Conservation (phyloP, 2,888 invertebrate species). For the Nemotelus nigrinus region DNA sequence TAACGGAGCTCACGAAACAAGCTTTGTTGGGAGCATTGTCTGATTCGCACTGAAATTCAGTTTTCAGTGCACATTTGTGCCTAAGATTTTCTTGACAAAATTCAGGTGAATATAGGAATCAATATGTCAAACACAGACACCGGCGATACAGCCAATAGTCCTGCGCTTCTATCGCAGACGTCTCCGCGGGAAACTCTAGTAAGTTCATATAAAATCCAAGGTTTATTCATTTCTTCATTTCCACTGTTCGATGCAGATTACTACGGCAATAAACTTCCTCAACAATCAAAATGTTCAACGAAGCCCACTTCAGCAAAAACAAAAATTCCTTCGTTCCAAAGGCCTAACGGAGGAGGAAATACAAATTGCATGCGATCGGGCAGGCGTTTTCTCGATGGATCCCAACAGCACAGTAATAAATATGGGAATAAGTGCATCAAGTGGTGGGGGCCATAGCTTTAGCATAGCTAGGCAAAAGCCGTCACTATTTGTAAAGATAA, state of each 20-base stretch:
- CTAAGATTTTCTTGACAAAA: constrained; percentile 55
- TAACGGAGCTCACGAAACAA: no score
- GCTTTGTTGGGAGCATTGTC: no score
- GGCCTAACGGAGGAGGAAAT: constrained; percentile 82
- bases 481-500: constrained; percentile 68
- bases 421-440: constrained; percentile 56
- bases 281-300: constrained; percentile 84
- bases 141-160: constrained; percentile 57
- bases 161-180: neutral
- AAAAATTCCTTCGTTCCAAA: constrained; percentile 80
- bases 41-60: constrained; percentile 10
- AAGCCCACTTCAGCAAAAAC: constrained; percentile 80
- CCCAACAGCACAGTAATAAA: constrained; percentile 61
- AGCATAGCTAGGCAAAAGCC: constrained; percentile 55
- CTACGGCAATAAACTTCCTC: constrained; percentile 86
- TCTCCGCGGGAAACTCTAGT: constrained; percentile 60
- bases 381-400: constrained; percentile 64
- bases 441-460: constrained; percentile 38
- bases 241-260: constrained; percentile 69
- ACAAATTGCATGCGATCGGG: constrained; percentile 76
- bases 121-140: constrained; percentile 63
- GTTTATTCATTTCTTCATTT: neutral
- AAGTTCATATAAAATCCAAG: constrained; percentile 47
- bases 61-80: constrained; percentile 14
- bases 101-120: constrained; percentile 61